phyloP scores from a whole-genome alignment of 2,113 vertebrate species.

The Spea bombifrons region DNA sequence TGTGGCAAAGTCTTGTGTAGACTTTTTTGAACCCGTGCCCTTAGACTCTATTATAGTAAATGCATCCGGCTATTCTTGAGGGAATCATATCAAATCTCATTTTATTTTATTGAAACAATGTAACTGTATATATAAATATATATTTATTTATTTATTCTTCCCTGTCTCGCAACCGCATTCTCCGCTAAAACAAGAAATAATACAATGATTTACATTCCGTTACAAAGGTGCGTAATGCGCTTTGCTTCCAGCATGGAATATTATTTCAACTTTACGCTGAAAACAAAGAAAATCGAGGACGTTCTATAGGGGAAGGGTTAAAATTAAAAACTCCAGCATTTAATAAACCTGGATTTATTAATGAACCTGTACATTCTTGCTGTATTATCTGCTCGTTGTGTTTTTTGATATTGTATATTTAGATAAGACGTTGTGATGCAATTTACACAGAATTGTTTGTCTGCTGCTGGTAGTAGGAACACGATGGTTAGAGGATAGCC shows the following conservation, averaged over 20 bases:
- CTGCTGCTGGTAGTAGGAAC: no score
- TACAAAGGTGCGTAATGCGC: neutral
- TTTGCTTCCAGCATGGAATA: neutral
- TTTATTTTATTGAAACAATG: constrained; percentile 34
- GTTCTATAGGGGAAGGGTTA: no score
- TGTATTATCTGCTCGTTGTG: no score
- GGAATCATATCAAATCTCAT: constrained; percentile 41
- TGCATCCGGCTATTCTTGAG: constrained; percentile 9
- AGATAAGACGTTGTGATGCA: no score
- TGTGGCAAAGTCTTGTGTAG: constrained; percentile 14
- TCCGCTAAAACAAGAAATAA: neutral
- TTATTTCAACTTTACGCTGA: neutral
- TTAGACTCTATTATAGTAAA: constrained; percentile 31
- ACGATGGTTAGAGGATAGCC: no score
- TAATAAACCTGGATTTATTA: no score
- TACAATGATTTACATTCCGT: neutral
- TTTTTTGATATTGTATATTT: no score
- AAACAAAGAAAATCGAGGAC: no score
- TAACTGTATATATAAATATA: neutral
- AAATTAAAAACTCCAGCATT: no score
- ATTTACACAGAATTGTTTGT: no score
- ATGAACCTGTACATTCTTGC: no score
- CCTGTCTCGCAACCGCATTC: neutral
- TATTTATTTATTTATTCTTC: constrained; percentile 9
- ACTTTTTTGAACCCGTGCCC: constrained; percentile 23